These are phyloP conservation scores for Thereva nobilitata DNA, from an alignment of 2,888 invertebrate species.

Conservation along the genomic window DNA sequence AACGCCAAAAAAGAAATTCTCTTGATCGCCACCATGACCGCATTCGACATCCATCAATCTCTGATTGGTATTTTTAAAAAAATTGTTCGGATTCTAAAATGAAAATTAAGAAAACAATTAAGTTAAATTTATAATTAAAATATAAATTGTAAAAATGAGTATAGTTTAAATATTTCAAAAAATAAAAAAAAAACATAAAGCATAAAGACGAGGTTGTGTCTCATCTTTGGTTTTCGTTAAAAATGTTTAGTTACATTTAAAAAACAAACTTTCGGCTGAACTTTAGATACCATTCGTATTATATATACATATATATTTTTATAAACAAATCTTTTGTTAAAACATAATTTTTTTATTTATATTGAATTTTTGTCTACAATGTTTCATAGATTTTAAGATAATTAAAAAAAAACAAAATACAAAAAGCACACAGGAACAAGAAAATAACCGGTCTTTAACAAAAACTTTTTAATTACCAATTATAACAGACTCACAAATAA, in stretches of 20 bases:
- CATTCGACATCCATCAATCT: conserved; percentile 23
- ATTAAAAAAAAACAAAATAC: too few species aligned
- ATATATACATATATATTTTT: too few species aligned
- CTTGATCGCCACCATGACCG: not conserved
- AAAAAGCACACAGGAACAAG: conserved; percentile 7
- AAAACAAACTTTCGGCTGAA: conserved; percentile 50
- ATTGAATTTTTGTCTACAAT: too few species aligned
- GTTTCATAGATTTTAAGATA: too few species aligned
- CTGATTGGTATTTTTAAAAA: conserved; percentile 10
- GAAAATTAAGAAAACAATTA: conserved; percentile 4
- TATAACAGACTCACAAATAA: conserved; percentile 6
- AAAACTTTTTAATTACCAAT: not conserved
- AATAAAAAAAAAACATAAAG: conserved; percentile 35
- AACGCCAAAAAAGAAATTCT: conserved; percentile 14
- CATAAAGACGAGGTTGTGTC: conserved; percentile 41
- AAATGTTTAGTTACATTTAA: conserved; percentile 44
- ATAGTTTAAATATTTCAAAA: conserved; percentile 35
- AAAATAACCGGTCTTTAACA: conserved; percentile 1
- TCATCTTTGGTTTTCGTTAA: conserved; percentile 26
- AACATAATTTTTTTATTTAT: too few species aligned
- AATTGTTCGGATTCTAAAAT: conserved; percentile 37
- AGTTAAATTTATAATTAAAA: conserved; percentile 12
- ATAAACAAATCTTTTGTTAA: too few species aligned
- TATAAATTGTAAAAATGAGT: conserved; percentile 29
- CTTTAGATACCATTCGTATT: conserved; percentile 42